Evolutionary conservation across 2,888 invertebrate species (phyloP), one percentile per base, ranked within the genome.

Genomic region (Cataglyphis cursor): DNA sequence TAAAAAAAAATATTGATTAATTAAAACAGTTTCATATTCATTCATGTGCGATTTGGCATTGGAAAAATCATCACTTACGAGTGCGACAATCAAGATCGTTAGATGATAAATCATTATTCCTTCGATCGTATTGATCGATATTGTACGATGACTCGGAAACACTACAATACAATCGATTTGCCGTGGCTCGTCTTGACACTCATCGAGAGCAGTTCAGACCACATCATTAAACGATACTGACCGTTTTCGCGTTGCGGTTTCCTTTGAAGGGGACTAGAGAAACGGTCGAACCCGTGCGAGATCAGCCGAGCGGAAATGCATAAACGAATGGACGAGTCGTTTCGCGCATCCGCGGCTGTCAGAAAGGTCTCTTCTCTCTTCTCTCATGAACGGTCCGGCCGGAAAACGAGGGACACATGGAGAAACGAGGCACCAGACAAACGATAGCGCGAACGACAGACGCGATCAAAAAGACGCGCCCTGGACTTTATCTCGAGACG

Each of bases 171-270:
- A 89, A 89, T 90, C 82, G 84, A 91, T 91, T 91, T 84, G 62
- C 87, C 86, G 66, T 86, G 89, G 85, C 87, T 88, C 87, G 78
- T 83, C 64, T 31, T 24, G n/a, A 66, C 18, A 24, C 81, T 61
- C 41, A 61, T 44, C 87, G 59, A 68, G 81, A 65, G 75, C 86
- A 90, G 89, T 92, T 91, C 87, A 15, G 88, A 93, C 94, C 94
- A 91, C 94, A 94, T 94, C 94, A 92, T 94, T 94, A 94, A 91
- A 93, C 85, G 86, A 89, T 85, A 89, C 92, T 91, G 92, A 91
- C 91, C 90, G 89, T 90, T 89, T 92, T 83, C 88, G 84, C 88
- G 85, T 85, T 93, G 93, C 85, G 94, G 94, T 94, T 94, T 93
- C 94, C 94, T 94, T 94, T 94, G 94, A 94, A 88, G 92, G 82